A percentile compares a stretch with the other conserved stretches of the same genome.
phyloP scores from a whole-genome alignment of 2,113 vertebrate species.

The Puntigrus tetrazona region DNA sequence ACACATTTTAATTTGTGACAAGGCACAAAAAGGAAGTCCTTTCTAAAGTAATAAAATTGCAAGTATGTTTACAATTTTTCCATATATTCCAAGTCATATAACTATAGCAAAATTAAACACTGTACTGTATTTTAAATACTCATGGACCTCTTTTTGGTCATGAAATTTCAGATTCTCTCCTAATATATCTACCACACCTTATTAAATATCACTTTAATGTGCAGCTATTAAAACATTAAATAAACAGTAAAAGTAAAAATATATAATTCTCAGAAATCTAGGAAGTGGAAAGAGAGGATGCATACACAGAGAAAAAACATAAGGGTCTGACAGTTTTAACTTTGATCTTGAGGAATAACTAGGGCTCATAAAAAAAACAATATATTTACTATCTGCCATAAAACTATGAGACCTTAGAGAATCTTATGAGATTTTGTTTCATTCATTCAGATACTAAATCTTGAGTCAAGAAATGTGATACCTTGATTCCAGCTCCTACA shows the following conservation, averaged over 20 bases:
- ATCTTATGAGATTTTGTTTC: conserved; percentile 10
- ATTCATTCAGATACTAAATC: conserved; percentile 2
- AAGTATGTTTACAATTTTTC: no score
- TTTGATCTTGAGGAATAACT: conserved; percentile 23
- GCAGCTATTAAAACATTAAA: not conserved
- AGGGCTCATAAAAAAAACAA: not conserved
- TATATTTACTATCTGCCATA: not conserved
- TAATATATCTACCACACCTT: not conserved
- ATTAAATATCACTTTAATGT: not conserved
- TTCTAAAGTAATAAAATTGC: no score
- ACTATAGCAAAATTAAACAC: no score
- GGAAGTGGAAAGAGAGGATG: not conserved
- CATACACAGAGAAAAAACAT: not conserved
- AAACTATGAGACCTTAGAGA: not conserved
- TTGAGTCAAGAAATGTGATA: not conserved
- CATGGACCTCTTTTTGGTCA: not conserved
- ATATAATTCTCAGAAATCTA: not conserved
- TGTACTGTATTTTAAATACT: no score
- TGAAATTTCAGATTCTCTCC: not conserved
- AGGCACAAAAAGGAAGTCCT: no score
- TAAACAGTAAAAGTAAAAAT: not conserved
- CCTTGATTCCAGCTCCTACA: not conserved
- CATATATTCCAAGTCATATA: no score
- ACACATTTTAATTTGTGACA: no score
- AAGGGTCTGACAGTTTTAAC: not conserved